Percentiles rank a stretch among this genome's conserved stretches.
Evolutionary conservation across 2,888 invertebrate genomes (phyloP).

Genomic region (Lithosia quadra): DNA sequence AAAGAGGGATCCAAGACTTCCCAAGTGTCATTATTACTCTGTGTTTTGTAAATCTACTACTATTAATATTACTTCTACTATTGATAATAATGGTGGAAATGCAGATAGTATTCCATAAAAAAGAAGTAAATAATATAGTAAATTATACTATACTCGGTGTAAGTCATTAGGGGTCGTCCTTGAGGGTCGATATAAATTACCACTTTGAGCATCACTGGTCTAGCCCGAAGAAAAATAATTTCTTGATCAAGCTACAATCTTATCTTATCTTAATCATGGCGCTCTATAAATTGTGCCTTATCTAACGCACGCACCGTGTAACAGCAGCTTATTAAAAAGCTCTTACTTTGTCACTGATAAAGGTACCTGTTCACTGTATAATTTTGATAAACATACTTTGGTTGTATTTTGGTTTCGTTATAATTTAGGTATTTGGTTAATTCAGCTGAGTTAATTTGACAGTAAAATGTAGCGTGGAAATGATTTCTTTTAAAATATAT

Average conservation of each 20-base stretch:
- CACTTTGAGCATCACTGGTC: background rate
- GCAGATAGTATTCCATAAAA: too few species aligned
- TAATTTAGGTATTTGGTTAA: background rate
- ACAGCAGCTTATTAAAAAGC: slow-evolving; percentile 19
- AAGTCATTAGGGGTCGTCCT: background rate
- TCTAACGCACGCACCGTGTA: slow-evolving; percentile 36
- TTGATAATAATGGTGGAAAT: too few species aligned
- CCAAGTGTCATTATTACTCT: too few species aligned
- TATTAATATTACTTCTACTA: too few species aligned
- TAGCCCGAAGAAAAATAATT: background rate
- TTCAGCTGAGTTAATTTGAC: background rate
- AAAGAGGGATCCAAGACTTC: too few species aligned
- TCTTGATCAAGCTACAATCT: slow-evolving; percentile 27
- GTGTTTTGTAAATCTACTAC: too few species aligned
- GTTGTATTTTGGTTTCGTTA: background rate
- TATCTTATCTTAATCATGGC: slow-evolving; percentile 33
- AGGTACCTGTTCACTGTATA: background rate
- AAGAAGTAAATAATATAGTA: too few species aligned
- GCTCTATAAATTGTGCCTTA: slow-evolving; percentile 38
- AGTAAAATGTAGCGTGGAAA: background rate
- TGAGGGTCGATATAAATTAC: background rate
- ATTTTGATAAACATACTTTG: background rate
- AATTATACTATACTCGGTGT: background rate
- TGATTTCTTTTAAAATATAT: background rate
- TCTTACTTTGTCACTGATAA: slow-evolving; percentile 12